A percentile compares a stretch with the other conserved stretches of the same genome.
phyloP scores from a whole-genome alignment of 2,797 vertebrate genomes.

The Ptychadena robeensis region DNA sequence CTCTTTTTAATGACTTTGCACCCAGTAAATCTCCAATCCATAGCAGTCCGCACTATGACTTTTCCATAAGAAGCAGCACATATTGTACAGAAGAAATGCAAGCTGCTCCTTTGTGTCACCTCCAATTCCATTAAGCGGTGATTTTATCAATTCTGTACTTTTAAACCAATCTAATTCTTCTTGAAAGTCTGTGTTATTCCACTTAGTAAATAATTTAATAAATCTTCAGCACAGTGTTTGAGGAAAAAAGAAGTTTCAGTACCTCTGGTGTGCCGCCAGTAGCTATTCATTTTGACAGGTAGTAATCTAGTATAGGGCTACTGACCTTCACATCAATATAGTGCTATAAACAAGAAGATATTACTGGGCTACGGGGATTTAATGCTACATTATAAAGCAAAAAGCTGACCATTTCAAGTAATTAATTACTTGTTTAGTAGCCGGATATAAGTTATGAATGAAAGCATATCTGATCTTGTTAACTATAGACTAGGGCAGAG shows the following conservation, averaged over 20 bases:
- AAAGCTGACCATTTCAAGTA: background rate
- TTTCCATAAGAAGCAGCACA: background rate
- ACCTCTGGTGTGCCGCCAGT: conserved; percentile 7
- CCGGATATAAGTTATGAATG: background rate
- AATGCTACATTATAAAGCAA: background rate
- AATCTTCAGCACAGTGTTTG: background rate
- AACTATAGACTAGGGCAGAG: background rate
- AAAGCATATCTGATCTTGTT: background rate
- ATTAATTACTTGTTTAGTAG: background rate
- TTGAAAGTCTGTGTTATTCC: background rate
- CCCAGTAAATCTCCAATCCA: background rate
- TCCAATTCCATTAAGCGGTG: background rate
- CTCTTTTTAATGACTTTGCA: background rate
- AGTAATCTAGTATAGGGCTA: conserved; percentile 16
- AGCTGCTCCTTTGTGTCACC: background rate
- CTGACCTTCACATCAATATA: conserved; percentile 26
- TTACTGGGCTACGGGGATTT: conserved; percentile 2
- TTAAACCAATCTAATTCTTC: background rate
- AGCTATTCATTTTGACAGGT: conserved; percentile 20
- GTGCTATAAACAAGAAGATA: conserved; percentile 29
- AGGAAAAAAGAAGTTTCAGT: conserved; percentile 13
- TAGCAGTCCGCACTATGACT: background rate
- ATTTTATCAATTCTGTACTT: background rate
- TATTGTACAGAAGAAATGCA: background rate
- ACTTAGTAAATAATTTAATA: conserved; percentile 18